Percentiles rank a stretch among this genome's conserved stretches.
These are phyloP conservation scores for Heterodera schachtii DNA, from an alignment of 1,140 invertebrate species.

Conservation along the genomic window DNA sequence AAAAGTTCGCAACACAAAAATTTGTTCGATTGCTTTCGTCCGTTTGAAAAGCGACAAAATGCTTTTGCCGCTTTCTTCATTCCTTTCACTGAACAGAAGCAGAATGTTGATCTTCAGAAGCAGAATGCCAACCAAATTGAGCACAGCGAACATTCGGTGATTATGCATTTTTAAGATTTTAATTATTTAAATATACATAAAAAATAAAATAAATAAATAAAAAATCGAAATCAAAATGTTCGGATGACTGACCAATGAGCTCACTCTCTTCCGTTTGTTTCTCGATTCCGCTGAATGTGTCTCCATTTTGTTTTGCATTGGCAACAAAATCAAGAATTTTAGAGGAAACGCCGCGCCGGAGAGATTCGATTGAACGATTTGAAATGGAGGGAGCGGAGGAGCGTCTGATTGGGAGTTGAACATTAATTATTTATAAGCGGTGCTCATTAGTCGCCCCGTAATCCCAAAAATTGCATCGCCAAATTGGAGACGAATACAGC, in stretches of 20 bases:
- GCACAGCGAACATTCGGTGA: neutral
- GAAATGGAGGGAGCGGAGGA: neutral
- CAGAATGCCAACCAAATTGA: neutral
- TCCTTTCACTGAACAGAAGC: neutral
- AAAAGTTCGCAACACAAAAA: conserved; percentile 7
- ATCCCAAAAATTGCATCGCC: neutral
- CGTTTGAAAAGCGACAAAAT: neutral
- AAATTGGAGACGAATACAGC: neutral
- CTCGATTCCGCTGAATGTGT: neutral
- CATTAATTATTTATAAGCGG: neutral
- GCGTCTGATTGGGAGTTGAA: too few species aligned
- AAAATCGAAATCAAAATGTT: too few species aligned
- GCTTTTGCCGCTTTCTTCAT: neutral
- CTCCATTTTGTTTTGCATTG: neutral
- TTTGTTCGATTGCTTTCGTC: neutral
- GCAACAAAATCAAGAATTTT: conserved; percentile 4
- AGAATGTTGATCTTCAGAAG: neutral
- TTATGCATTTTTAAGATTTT: neutral
- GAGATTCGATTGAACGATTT: neutral
- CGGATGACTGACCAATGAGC: too few species aligned
- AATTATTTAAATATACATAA: too few species aligned
- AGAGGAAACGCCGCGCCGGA: neutral
- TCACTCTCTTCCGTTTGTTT: neutral
- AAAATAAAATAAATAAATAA: too few species aligned
- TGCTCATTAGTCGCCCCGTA: neutral